Base-by-base conservation (phyloP, 2,888 invertebrate species). In the Macrosoma leucophasiata region DNA sequence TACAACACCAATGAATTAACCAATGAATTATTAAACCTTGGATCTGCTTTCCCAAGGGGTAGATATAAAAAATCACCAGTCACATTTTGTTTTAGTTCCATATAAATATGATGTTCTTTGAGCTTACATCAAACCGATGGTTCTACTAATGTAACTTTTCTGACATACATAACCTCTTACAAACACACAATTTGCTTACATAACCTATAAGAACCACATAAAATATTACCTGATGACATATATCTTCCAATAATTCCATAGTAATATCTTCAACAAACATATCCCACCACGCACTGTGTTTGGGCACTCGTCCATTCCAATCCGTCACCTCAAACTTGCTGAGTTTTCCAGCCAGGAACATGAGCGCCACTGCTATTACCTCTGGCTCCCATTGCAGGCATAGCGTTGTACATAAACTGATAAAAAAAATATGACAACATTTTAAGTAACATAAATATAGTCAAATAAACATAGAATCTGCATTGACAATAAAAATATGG, bases 381-480 rank as follows among this genome's bases (percentile, higher is more conserved):
- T 99, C 98, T 0, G 99, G 98, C 71, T 99, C 98, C 97, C 98
- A 99, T 77, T 98, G 97, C 27, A 99, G 86, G 48, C 95, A 95
- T 26, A 99, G 86, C 1, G 97, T 98, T 3, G 99, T 99, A 66
- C 97, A 97, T 46, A 98, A 87, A 79, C 96, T 79, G 62, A 2
- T 47, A 55, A 35, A 14, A 13, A 13, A 4, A 17, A n/a, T n/a
- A n/a, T n/a, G n/a, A n/a, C n/a, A n/a, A n/a, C 9, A 24, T 5
- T 17, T 5, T 10, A 4, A 24, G 25, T 3, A 9, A 15, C 2
- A 18, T 9, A 17, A 20, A 17, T 20, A 10, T 17, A 33, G 14
- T 33, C 12, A 11, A 14, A 10, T 19, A 34, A 5, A 18, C n/a
- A n/a, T n/a, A n/a, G n/a, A n/a, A 11, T 12, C 5, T 26, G 21